Base-by-base conservation (phyloP, 2,888 invertebrate species). In the Nemotelus pantherinus region DNA sequence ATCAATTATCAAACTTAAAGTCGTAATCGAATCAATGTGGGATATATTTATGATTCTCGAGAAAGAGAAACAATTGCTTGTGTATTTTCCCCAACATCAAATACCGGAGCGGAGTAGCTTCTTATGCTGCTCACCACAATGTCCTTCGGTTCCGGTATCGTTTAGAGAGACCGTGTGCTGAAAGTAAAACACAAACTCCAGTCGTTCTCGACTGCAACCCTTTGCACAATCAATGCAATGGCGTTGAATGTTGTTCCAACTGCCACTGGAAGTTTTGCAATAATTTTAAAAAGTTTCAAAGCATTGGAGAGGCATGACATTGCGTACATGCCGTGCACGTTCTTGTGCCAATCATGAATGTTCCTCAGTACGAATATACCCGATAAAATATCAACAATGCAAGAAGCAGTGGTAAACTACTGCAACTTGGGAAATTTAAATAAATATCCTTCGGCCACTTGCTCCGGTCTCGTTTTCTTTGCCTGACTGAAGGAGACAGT, bases 261-360 rank as follows among this genome's bases (percentile, higher is more conserved):
- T 83, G 83, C 82, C 83, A 82, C 81, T 70, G 80, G 79, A 83
- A 83, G 81, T 83, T 83, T 83, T 81, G 81, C 80, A 82, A 83
- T 83, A 83, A 83, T 83, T 82, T 71, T 77, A 64, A 64, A 71
- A 71, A 68, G 47, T 76, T 76, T 76, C 10, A 47, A 53, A 60
- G 48, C 63, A 60, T 39, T 74, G 41, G 48, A 64, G 64, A 5
- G 64, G 25, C 48, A 25, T 57, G 58, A 44, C 58, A 60, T 60
- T 74, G 74, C 74, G 74, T 74, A 60, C 74, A 55, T 71, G n/a
- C 43, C 10, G 25, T 58, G 53, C 70, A 47, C 53, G 39, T 55
- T 7, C 70, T 55, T 25, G 2, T 2, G 43, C 70, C 53, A 41
- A 60, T 43, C 25, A 55, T 5, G 3, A 41, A 10, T 55, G 39